phyloP scores from a whole-genome alignment of 2,797 vertebrate species.

The Eulemur mongoz region DNA sequence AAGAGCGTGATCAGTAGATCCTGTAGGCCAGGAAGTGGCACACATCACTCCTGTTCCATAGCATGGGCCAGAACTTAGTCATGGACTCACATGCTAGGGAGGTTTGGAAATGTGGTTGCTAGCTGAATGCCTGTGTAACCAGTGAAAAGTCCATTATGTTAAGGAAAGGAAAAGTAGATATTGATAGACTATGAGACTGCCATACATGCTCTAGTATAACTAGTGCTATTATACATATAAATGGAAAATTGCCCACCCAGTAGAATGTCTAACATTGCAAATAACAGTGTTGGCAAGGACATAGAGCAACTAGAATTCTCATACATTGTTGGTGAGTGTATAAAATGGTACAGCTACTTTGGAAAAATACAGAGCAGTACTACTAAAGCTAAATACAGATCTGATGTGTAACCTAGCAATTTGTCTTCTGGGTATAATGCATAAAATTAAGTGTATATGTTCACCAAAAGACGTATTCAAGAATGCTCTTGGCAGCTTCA shows the following conservation, averaged over 20 bases:
- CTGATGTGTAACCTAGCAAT: neutral
- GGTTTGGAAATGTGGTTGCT: fast-evolving
- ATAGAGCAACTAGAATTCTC: neutral
- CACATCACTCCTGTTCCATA: neutral
- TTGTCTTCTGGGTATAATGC: neutral
- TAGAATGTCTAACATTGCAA: neutral
- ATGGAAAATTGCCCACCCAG: neutral
- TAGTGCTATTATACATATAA: neutral
- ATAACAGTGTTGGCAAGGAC: neutral
- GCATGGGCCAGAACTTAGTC: neutral
- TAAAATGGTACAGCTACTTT: neutral
- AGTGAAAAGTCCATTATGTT: neutral
- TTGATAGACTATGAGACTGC: too few relatives aligned
- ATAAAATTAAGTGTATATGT: neutral
- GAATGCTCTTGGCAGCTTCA: too few relatives aligned
- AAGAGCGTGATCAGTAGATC: neutral
- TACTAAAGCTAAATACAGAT: neutral
- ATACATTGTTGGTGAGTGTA: too few relatives aligned
- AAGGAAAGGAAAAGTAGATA: neutral
- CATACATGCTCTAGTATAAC: neutral
- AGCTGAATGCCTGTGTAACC: neutral
- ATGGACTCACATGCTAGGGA: neutral
- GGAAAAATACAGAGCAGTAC: neutral
- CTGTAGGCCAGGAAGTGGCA: neutral
- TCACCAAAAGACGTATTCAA: neutral